These are phyloP conservation scores for Progne subis DNA, from an alignment of 2,113 vertebrate species.

Conservation along the genomic window DNA sequence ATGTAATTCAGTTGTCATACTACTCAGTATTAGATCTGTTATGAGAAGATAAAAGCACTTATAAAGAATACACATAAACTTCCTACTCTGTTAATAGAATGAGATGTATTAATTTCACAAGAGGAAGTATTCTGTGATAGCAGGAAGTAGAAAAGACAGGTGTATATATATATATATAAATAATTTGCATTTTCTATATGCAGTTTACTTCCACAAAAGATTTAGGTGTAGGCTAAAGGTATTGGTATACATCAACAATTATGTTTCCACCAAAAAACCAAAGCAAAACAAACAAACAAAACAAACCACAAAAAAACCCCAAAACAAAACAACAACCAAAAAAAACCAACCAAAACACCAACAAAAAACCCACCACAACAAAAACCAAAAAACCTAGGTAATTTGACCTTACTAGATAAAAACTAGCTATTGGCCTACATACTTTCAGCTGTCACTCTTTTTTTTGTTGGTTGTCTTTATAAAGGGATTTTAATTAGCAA, in stretches of 20 bases:
- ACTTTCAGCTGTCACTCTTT: not conserved
- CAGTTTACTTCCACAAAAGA: not conserved
- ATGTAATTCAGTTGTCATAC: not conserved
- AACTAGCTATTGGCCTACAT: not conserved
- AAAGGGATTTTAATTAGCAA: not conserved
- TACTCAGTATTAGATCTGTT: not conserved
- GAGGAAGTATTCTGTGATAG: not conserved
- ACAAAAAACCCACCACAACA: not conserved
- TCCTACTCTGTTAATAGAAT: not conserved
- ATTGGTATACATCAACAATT: not conserved
- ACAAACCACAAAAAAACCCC: no score
- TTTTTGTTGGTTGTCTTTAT: not conserved
- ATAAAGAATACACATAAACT: not conserved
- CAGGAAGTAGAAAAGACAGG: not conserved
- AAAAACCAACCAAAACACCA: not conserved
- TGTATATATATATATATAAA: not conserved
- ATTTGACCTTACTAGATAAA: not conserved
- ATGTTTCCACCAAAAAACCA: not conserved
- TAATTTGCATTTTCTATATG: rapidly evolving
- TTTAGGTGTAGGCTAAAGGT: not conserved
- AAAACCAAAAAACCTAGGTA: not conserved
- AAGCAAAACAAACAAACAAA: not conserved
- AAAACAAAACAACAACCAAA: no score
- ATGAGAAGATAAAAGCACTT: not conserved
- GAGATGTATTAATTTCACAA: not conserved